Evolutionary conservation across 1,140 invertebrate genomes (phyloP), one percentile per base, ranked within the genome.

Genomic region (Hypsibius dujardini): DNA sequence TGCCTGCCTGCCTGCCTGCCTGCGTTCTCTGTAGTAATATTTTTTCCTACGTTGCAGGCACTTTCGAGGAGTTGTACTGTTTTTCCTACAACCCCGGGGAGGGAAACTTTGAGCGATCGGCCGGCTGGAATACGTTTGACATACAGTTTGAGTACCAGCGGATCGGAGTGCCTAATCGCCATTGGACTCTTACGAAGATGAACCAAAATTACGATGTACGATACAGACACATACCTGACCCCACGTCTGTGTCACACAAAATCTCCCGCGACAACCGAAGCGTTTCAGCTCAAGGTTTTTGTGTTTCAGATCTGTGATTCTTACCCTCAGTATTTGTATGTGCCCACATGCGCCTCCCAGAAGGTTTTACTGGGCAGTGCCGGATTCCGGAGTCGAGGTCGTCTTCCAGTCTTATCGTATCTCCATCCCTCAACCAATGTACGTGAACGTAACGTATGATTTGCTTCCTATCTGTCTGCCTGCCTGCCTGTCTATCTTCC

Each of bases 351-450:
- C 28, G 92, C 90, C 47, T 86, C 86, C 46, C 89, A 87, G 7
- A 85, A 87, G 71, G 86, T 93, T 67, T 81, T 98, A 59, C 83
- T 91, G 47, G 93, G 92, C 69, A 95, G 93, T 79, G 92, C 93
- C 46, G 88, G 88, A 74, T 99, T 99, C 83, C 84, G 95, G 72
- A 95, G 92, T 75, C 88, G 94, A 80, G 92, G 92, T 2, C 84
- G 96, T 45, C 80, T 99, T 59, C 96, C 96, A 62, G 94, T 90
- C 1, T 83, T 99, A 59, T 90, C 92, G 0, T 99, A 98, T 82
- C 83, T 95, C 67, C 88, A 97, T 74, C 75, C 81, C 84, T 86
- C 77, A 90, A 94, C 80, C 88, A 76, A 92, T 84, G 87, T 88
- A 28, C 28, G 78, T 71, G 74, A 2, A 71, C 73, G 72, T 69